These are phyloP conservation scores for Gymnocheta viridis DNA, from an alignment of 2,888 invertebrate species.

Conservation along the genomic window DNA sequence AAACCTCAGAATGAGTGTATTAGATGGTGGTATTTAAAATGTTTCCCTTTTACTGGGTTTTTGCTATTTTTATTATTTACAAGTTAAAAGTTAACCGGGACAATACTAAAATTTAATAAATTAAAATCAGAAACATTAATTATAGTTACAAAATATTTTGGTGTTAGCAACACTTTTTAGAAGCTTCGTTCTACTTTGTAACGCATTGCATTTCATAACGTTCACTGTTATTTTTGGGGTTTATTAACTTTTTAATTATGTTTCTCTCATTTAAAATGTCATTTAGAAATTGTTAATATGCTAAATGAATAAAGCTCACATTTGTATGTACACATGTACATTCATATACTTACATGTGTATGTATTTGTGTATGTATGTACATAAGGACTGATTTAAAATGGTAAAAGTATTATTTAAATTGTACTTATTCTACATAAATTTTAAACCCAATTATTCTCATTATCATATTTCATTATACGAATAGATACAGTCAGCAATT, in stretches of 20 bases:
- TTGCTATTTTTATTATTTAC: no score
- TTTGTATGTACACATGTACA: neutral
- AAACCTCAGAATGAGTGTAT: no score
- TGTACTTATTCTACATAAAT: neutral
- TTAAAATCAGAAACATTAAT: no score
- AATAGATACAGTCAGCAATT: no score
- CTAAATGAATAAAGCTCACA: neutral
- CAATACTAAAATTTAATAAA: no score
- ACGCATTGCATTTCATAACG: neutral
- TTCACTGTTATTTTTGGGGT: slow-evolving; percentile 31
- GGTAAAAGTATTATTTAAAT: no score
- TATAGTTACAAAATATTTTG: no score
- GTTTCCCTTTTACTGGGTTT: no score
- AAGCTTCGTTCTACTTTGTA: neutral
- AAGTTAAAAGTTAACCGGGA: no score
- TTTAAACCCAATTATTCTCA: no score
- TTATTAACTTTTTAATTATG: slow-evolving; percentile 5
- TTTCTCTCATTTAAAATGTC: slow-evolving; percentile 2
- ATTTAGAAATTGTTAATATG: slow-evolving; percentile 15
- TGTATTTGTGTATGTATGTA: neutral
- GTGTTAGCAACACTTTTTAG: neutral
- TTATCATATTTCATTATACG: no score
- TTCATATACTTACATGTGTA: neutral
- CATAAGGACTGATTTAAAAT: neutral
- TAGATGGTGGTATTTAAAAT: no score